A percentile compares a stretch with the other conserved stretches of the same genome.
Conservation (phyloP, 2,888 invertebrate species). For the Eustalomyia histrio region DNA sequence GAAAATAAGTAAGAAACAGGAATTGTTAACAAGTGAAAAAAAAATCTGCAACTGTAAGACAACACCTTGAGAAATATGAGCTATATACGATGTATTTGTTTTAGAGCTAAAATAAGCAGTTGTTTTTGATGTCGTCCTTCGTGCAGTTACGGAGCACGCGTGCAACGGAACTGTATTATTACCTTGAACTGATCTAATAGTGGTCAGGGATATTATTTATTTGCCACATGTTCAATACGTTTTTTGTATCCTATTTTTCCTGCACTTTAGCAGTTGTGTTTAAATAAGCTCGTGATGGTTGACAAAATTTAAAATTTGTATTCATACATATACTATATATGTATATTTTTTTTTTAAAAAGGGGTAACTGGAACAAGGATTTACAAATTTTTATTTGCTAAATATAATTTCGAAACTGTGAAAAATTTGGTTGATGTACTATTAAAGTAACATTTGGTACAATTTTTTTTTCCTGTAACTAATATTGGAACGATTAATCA, state of each 20-base stretch:
- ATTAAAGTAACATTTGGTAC: too few relatives aligned
- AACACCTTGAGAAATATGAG: conserved; percentile 62
- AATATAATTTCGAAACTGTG: too few relatives aligned
- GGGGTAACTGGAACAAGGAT: too few relatives aligned
- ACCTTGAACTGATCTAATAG: conserved; percentile 60
- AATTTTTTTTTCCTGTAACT: too few relatives aligned
- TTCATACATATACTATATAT: too few relatives aligned
- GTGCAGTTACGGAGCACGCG: conserved; percentile 46
- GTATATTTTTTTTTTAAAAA: too few relatives aligned
- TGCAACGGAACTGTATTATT: conserved; percentile 54
- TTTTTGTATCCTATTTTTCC: conserved; percentile 3
- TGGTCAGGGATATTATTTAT: conserved; percentile 38
- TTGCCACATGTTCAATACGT: conserved; percentile 34
- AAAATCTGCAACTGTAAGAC: conserved; percentile 53
- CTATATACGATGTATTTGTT: background rate
- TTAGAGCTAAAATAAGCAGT: conserved; percentile 3
- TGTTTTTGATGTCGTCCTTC: conserved; percentile 6
- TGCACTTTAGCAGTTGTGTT: background rate
- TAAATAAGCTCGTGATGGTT: too few relatives aligned
- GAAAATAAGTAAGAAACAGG: conserved; percentile 39
- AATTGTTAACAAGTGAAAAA: conserved; percentile 13
- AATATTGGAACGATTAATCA: too few relatives aligned
- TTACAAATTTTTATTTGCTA: too few relatives aligned
- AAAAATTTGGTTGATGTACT: too few relatives aligned
- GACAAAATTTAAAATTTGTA: background rate